Conservation (phyloP, 2,888 invertebrate species). For the Steinernema hermaphroditum region DNA sequence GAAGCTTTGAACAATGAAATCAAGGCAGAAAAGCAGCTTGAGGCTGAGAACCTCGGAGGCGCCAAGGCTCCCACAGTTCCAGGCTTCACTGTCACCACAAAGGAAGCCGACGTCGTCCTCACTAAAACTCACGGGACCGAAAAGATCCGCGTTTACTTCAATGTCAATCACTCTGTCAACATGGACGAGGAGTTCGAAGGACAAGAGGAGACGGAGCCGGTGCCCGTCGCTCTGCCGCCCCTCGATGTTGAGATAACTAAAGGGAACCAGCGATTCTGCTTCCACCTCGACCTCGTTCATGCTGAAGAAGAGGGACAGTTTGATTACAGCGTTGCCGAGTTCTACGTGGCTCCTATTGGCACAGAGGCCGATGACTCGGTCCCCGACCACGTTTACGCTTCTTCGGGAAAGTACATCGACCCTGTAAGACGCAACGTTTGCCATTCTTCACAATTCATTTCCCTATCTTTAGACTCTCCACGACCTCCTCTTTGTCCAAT, state of each 20-base stretch:
- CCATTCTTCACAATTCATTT: neutral
- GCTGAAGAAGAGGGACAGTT: constrained; percentile 68
- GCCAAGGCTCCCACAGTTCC: constrained; percentile 75
- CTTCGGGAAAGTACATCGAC: constrained; percentile 90
- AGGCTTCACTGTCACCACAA: constrained; percentile 79
- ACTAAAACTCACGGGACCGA: constrained; percentile 71
- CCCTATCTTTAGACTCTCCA: constrained; percentile 53
- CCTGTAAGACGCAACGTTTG: constrained; percentile 74
- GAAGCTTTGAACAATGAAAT: constrained; percentile 93
- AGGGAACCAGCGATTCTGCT: constrained; percentile 72
- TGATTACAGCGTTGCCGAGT: constrained; percentile 88
- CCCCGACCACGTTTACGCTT: constrained; percentile 81
- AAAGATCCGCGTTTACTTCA: constrained; percentile 80
- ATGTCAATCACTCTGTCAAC: constrained; percentile 92
- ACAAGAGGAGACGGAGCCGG: constrained; percentile 46
- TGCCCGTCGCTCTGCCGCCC: constrained; percentile 78
- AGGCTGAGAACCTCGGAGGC: constrained; percentile 57
- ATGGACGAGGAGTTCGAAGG: constrained; percentile 71
- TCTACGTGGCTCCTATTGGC: constrained; percentile 74
- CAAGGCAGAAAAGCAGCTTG: constrained; percentile 76
- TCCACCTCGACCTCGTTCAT: constrained; percentile 60
- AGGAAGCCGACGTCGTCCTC: constrained; percentile 85
- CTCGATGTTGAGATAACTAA: constrained; percentile 85
- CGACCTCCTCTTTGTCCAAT: constrained; percentile 77
- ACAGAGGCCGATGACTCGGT: constrained; percentile 75